Evolutionary conservation across 2,113 vertebrate genomes (phyloP), one percentile per base, ranked within the genome.

Genomic region (Carassius gibelio): DNA sequence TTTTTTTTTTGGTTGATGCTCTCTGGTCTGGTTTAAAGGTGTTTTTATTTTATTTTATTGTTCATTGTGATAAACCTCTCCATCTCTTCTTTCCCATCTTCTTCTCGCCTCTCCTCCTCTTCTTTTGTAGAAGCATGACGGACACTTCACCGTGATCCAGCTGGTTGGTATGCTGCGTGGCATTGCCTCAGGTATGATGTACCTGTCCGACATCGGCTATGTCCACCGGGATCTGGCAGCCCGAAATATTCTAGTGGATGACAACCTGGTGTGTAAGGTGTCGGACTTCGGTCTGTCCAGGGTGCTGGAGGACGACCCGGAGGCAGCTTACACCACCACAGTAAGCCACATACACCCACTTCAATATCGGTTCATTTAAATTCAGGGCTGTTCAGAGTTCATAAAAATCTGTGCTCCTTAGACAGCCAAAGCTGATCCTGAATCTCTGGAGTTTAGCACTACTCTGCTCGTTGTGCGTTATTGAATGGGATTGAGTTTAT

Each of bases 271-370:
- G 62, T 99, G 98, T 89, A 99, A 99, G 89, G 97, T 99, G 88
- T 99, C 98, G 0, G 97, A 99, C 90, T 99, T 99, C 89, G 97
- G 97, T 21, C 96, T 99, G 88, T 99, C 98, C 48, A 95, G 98
- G 81, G 94, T 98, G 3, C 93, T 99, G 61, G 97, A 98, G 85
- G 98, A 99, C 84, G 94, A 95, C 87, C 92, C 90, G 4, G 94
- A 95, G 80, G 92, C 93, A 2, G 91, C 93, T 30, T 95, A 95
- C 89, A 94, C 91, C 38, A 91, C 94, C 14, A 92, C 92, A 6
- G 94, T 95, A 71, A 93, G 93, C 85, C 80, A 71, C 50, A 85
- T 45, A 66, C 52, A 83, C 76, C 79, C 80, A 30, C 64, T 48
- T 42, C n/a, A 52, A 69, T 75, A 69, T 52, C 45, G 80, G 26